Evolutionary conservation across 1,140 invertebrate genomes (phyloP).

Genomic region (Panagrolaimus sp.): DNA sequence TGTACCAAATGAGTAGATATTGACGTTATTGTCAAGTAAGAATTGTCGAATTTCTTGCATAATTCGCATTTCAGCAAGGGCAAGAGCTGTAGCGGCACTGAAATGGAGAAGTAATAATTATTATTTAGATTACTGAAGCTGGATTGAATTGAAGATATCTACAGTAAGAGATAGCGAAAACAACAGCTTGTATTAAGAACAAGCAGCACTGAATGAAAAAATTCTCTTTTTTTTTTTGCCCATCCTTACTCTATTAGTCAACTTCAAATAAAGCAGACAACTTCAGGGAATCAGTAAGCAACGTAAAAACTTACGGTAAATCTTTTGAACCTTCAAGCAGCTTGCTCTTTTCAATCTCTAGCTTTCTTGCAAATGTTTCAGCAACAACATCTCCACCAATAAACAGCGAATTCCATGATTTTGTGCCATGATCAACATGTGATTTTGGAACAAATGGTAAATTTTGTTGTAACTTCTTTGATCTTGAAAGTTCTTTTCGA

Average conservation of each 20-base stretch:
- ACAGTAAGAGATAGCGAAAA: too few species aligned
- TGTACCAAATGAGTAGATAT: background rate
- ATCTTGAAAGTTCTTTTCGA: background rate
- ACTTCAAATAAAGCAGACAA: too few species aligned
- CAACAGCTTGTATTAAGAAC: too few species aligned
- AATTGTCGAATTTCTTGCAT: background rate
- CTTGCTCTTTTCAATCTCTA: background rate
- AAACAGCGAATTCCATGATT: constrained; percentile 6
- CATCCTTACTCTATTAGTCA: too few species aligned
- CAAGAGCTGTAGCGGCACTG: background rate
- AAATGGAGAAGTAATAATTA: background rate
- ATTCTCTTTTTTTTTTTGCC: too few species aligned
- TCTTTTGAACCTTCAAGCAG: background rate
- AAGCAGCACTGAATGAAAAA: too few species aligned
- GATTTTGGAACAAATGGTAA: background rate
- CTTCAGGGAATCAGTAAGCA: too few species aligned
- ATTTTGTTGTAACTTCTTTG: background rate
- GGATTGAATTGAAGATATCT: too few species aligned
- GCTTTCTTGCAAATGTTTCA: background rate
- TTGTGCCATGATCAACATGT: background rate
- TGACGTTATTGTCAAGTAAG: background rate
- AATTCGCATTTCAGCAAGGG: constrained; percentile 11
- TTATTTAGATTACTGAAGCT: too few species aligned
- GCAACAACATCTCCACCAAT: constrained; percentile 2
- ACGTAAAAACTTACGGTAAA: background rate